These are phyloP conservation scores for Poecile montanus DNA, from an alignment of 2,797 vertebrate species.

Conservation along the genomic window DNA sequence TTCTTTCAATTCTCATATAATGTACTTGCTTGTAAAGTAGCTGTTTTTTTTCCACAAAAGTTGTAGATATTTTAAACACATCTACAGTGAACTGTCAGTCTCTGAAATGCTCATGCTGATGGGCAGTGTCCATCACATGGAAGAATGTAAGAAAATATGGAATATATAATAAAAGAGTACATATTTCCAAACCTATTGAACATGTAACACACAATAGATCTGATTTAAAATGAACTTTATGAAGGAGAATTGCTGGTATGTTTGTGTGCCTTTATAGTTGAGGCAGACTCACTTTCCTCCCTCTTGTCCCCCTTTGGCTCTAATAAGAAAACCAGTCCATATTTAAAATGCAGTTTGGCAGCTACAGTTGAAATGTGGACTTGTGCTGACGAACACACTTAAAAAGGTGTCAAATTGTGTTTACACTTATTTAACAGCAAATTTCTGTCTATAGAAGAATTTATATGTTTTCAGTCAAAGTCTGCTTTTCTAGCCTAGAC, in stretches of 20 bases:
- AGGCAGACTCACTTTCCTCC: neutral
- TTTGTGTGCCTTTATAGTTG: neutral
- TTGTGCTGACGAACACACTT: neutral
- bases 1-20: neutral
- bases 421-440: neutral
- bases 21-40: neutral
- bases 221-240: neutral
- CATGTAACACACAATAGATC: neutral
- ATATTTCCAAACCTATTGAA: neutral
- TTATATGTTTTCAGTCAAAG: neutral
- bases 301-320: neutral
- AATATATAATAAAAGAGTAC: neutral
- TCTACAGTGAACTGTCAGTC: neutral
- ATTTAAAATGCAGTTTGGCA: neutral
- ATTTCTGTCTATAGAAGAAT: conserved; percentile 1
- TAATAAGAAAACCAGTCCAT: neutral
- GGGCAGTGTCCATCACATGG: neutral
- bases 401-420: neutral
- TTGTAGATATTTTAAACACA: neutral
- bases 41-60: neutral
- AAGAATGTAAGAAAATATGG: neutral
- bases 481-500: conserved; percentile 10
- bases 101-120: neutral
- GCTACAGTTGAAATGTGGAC: neutral
- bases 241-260: neutral